Evolutionary conservation across 2,888 invertebrate species (phyloP).

Genomic region (Papilio demoleus): DNA sequence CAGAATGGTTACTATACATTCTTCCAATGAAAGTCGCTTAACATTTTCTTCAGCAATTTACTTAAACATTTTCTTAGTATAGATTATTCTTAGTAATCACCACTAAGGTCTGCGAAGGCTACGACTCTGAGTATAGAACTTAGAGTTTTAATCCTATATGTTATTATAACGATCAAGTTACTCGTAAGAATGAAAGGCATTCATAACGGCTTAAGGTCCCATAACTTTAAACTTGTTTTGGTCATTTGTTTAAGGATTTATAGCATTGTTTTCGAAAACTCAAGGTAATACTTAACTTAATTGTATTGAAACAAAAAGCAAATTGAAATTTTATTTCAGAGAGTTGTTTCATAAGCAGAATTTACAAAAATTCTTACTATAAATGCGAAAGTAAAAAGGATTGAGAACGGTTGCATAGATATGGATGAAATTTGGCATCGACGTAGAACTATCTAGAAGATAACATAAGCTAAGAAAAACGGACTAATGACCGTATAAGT

Average conservation of each 20-base stretch:
- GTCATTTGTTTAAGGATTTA: slow-evolving; percentile 56
- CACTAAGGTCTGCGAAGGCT: neutral
- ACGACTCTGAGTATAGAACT: neutral
- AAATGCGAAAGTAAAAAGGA: no score
- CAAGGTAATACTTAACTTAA: slow-evolving; percentile 62
- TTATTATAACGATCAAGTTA: slow-evolving; percentile 14
- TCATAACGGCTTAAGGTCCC: slow-evolving; percentile 35
- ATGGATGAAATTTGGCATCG: no score
- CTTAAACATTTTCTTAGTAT: no score
- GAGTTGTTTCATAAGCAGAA: neutral
- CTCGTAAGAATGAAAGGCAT: slow-evolving; percentile 18
- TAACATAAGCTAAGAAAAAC: no score
- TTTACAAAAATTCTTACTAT: neutral
- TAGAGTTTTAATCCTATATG: neutral
- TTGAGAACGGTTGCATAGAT: no score
- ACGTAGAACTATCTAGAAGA: no score
- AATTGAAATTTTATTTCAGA: neutral
- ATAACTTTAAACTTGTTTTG: slow-evolving; percentile 58
- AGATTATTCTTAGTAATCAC: neutral
- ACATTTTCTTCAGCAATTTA: no score
- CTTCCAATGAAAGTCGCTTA: no score
- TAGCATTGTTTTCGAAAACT: slow-evolving; percentile 53
- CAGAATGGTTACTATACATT: no score
- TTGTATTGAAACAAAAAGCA: slow-evolving; percentile 40
- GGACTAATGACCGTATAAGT: no score